Evolutionary conservation across 2,113 vertebrate species (phyloP), one percentile per base, ranked within the genome.

Genomic region (Eptatretus burgeri): DNA sequence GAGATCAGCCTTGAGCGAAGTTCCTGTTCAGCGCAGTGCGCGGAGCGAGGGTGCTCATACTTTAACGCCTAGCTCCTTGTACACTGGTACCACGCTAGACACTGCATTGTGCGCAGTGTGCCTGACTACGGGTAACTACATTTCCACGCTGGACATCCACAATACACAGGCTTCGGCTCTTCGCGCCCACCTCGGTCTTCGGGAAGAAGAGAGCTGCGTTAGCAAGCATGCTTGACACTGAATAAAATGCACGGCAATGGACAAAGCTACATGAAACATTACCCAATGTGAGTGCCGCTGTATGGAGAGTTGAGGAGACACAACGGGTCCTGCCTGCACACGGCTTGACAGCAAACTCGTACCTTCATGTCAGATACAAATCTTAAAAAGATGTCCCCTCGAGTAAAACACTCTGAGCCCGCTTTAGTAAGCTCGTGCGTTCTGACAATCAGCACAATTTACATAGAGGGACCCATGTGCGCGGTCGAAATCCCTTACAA

Each of bases 21-120:
- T 20, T 60, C 56, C 20, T 60, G n/a, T 20, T 60, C 56, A 60
- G 56, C n/a, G 56, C 56, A 20, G 56, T 60, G 56, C 56, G 20
- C n/a, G n/a, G 20, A n/a, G 56, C n/a, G 56, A n/a, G 56, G 20
- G 56, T 20, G 20, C 56, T 20, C n/a, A 60, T 20, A n/a, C n/a
- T 20, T 20, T 20, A 17, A 60, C 2, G 56, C 19, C 65, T 66
- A 51, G 51, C 65, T 66, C 50, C 19, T 11, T 49, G 17, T 41
- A 51, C 8, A 66, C 65, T 66, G 60, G 62, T n/a, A 51, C 18
- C 53, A 62, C 11, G 52, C 65, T 66, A 66, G 50, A 51, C 65
- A 66, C 65, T 66, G 65, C 65, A 66, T 66, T 66, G 62, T 66
- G 62, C 65, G 65, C 65, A 66, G 65, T 27, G 65, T 63, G 49